Evolutionary conservation across 2,113 vertebrate genomes (phyloP).

Genomic region (Diadophis punctatus): DNA sequence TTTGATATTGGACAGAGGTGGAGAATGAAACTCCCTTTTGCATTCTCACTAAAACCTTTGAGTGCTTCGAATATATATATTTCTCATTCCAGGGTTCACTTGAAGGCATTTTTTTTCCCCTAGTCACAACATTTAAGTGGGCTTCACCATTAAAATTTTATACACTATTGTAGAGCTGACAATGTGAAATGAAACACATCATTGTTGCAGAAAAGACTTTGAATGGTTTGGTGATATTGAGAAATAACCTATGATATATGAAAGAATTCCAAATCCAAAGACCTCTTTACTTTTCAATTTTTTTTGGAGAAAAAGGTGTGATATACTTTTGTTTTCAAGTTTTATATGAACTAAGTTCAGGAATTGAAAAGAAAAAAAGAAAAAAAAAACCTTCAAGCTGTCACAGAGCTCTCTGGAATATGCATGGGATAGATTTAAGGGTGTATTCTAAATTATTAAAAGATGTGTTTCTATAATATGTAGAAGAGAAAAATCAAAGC

Average conservation of each 20-base stretch:
- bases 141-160: slow-evolving; percentile 11
- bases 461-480: background rate
- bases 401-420: background rate
- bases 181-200: background rate
- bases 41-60: background rate
- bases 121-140: background rate
- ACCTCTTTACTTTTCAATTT: background rate
- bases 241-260: background rate
- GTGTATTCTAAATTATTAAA: background rate
- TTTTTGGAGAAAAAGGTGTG: background rate
- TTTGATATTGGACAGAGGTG: background rate
- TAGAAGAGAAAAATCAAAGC: background rate
- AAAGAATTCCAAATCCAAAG: background rate
- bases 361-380: background rate
- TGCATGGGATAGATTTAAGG: background rate
- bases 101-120: background rate
- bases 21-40: background rate
- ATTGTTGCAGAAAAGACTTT: background rate
- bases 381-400: background rate
- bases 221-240: background rate
- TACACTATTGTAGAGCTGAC: background rate
- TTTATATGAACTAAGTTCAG: background rate
- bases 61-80: background rate
- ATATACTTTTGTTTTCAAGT: background rate
- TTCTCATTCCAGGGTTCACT: background rate